Conservation (phyloP, 2,888 invertebrate species). For the Agrochola litura region DNA sequence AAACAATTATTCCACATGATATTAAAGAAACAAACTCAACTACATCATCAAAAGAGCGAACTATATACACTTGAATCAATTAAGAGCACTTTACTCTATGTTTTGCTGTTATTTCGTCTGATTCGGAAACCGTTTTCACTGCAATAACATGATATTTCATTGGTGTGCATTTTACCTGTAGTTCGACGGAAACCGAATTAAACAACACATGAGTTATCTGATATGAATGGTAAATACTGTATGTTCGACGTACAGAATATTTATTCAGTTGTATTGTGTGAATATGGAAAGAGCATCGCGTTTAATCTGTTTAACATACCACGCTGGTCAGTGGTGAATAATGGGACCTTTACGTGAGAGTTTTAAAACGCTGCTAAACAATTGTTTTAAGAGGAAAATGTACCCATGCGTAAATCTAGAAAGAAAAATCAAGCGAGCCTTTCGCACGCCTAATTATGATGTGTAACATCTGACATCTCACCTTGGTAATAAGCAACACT, state of each 20-base stretch:
- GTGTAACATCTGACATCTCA: no score
- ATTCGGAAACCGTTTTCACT: constrained; percentile 24
- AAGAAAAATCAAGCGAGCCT: no score
- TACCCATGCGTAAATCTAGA: not conserved
- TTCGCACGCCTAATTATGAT: no score
- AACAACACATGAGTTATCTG: constrained; percentile 35
- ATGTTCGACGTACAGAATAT: constrained; percentile 34
- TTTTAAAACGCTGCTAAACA: not conserved
- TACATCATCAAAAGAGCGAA: constrained; percentile 38
- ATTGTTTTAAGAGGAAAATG: not conserved
- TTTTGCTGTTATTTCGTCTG: constrained; percentile 29
- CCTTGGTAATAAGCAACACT: no score
- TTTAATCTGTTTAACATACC: constrained; percentile 24
- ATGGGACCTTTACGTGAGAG: not conserved
- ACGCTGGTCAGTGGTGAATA: constrained; percentile 6
- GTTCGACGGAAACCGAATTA: constrained; percentile 39
- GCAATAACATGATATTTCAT: constrained; percentile 46
- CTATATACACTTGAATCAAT: constrained; percentile 69
- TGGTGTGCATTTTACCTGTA: constrained; percentile 34
- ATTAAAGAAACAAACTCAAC: constrained; percentile 6
- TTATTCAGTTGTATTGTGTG: constrained; percentile 43
- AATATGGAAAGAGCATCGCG: constrained; percentile 33
- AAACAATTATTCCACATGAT: not conserved
- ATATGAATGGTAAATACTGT: constrained; percentile 45
- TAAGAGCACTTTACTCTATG: constrained; percentile 61